Base-by-base conservation (phyloP, 2,113 vertebrate species). In the Orcinus orca region DNA sequence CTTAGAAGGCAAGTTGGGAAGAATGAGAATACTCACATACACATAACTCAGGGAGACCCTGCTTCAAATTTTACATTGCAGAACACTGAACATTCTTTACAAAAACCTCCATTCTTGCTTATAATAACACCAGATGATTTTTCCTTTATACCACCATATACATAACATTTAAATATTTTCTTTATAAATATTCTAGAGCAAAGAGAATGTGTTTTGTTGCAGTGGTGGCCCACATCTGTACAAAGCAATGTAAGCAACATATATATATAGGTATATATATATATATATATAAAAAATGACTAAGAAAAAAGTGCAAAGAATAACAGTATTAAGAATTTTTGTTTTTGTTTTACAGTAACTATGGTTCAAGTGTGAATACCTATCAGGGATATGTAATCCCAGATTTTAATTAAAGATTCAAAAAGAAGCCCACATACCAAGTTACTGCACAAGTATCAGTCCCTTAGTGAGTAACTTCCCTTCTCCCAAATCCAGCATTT, bases 281-380 rank as follows among this genome's bases (percentile, higher is more conserved):
- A 98, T 96, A 98, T 67, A 14, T 26, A 31, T 68, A 68, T 92
- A 44, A 94, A 98, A 97, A 98, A 98, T 1, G 1, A 98, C 96
- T 97, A 97, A 97, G 98, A 98, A 97, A 98, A 96, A 99, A 99
- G 98, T 99, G 98, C 98, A 98, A 99, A 99, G 98, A 98, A 98
- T 97, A 98, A 99, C 98, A 98, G 98, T 98, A 98, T 98, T 97
- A 93, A 98, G 97, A 98, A 95, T 93, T 90, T 98, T 96, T 98
- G 97, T 93, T 93, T 74, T 47, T 76, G 50, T 74, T 93, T 98
- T 98, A 99, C 97, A 98, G 97, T 98, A 98, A 98, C 97, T 98
- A 96, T 71, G 97, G 96, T 98, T 98, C 97, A 98, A 98, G 95
- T 97, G 98, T 97, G 97, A 98, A 97, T 95, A 96, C 93, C 93